Conservation (phyloP, 2,113 vertebrate genomes). For the Psilopogon haemacephalus region DNA sequence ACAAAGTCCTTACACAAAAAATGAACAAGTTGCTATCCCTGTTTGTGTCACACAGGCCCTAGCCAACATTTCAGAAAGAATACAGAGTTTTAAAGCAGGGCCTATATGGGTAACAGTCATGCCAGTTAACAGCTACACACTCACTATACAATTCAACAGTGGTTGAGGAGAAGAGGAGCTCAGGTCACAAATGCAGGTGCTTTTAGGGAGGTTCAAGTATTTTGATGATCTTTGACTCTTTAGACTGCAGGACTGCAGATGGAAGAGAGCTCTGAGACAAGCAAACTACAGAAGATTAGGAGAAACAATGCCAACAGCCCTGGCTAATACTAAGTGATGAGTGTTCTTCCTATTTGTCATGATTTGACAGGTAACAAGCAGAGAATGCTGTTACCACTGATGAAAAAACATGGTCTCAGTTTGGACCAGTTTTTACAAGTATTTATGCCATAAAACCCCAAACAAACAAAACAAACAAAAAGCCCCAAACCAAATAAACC, state of each 20-base stretch:
- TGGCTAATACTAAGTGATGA: neutral
- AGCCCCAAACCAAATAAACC: too few relatives aligned
- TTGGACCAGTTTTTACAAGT: neutral
- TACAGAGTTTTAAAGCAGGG: neutral
- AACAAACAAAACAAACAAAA: too few relatives aligned
- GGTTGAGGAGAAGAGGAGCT: neutral
- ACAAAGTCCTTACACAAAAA: neutral
- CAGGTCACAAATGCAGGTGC: neutral
- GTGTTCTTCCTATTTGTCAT: neutral
- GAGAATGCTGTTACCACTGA: neutral
- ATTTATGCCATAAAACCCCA: neutral
- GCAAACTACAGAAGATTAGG: neutral
- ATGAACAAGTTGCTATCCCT: neutral
- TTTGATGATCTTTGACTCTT: neutral
- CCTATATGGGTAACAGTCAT: neutral
- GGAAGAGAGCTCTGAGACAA: neutral
- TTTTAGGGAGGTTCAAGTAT: neutral
- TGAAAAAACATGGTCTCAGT: too few relatives aligned
- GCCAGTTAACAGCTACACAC: neutral
- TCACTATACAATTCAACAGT: neutral
- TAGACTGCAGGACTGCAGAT: neutral
- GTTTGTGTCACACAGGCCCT: neutral
- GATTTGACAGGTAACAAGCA: neutral
- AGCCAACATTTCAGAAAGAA: neutral
- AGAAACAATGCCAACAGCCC: neutral